A percentile compares a stretch with the other conserved stretches of the same genome.
Conservation (phyloP, 1,140 invertebrate species). For the Campoletis sonorensis region DNA sequence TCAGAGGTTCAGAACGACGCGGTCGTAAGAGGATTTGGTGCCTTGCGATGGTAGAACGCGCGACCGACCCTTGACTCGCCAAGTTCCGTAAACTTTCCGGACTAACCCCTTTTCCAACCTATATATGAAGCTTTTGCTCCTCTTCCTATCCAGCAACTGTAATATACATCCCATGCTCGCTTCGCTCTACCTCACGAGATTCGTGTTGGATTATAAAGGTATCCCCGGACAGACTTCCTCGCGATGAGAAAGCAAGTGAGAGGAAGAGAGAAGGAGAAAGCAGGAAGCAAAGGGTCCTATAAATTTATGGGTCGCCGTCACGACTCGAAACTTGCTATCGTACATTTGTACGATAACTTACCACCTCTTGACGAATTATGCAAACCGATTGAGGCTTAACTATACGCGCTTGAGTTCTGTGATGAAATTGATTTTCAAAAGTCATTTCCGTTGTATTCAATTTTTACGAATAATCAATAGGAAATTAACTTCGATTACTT, state of each 20-base stretch:
- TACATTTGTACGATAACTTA: slow-evolving; percentile 12
- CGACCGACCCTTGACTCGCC: slow-evolving; percentile 41
- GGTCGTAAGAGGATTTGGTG: slow-evolving; percentile 1
- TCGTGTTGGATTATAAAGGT: slow-evolving; percentile 41
- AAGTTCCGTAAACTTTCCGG: slow-evolving; percentile 43
- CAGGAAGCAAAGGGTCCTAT: slow-evolving; percentile 31
- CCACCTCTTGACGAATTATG: slow-evolving; percentile 3
- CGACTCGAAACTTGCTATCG: slow-evolving; percentile 36
- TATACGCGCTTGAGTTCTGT: not conserved
- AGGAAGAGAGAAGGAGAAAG: not conserved
- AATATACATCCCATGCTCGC: not conserved
- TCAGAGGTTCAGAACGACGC: not conserved
- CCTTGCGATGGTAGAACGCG: slow-evolving; percentile 22
- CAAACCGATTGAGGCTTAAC: slow-evolving; percentile 28
- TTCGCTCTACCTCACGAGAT: slow-evolving; percentile 34
- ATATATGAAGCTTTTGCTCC: slow-evolving; percentile 5
- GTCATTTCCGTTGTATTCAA: too few species aligned
- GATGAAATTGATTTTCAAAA: too few species aligned
- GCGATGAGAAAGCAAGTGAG: not conserved
- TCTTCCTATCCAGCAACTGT: slow-evolving; percentile 19
- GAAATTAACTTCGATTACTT: too few species aligned
- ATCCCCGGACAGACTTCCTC: slow-evolving; percentile 30
- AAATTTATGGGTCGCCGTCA: slow-evolving; percentile 40
- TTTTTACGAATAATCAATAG: too few species aligned
- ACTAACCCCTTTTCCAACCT: not conserved